phyloP scores from a whole-genome alignment of 2,113 vertebrate genomes.

The Pelecanoides urinatrix region DNA sequence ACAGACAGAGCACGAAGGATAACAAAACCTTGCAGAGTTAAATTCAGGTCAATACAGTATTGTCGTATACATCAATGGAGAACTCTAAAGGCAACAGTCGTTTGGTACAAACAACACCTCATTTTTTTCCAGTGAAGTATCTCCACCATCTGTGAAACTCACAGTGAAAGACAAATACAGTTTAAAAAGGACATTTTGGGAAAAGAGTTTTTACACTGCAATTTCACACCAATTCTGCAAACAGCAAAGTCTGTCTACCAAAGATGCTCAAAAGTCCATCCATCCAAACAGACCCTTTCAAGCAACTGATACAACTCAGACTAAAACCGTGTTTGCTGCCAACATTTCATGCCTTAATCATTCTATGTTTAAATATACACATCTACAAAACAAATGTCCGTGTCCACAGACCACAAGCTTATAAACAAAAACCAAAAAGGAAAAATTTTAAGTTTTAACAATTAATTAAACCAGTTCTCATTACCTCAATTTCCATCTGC shows the following conservation, averaged over 20 bases:
- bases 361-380: background rate
- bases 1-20: background rate
- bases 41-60: background rate
- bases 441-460: constrained; percentile 63
- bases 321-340: background rate
- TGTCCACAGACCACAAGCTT: background rate
- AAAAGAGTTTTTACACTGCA: background rate
- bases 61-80: background rate
- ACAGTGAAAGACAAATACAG: background rate
- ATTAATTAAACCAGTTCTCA: constrained; percentile 71
- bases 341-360: background rate
- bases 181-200: background rate
- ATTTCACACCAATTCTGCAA: background rate
- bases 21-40: background rate
- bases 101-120: background rate
- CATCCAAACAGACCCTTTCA: background rate
- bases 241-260: too few species aligned
- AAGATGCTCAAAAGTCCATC: background rate
- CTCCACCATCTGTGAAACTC: background rate
- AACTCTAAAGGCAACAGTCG: background rate
- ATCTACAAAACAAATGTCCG: background rate
- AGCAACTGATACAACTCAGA: background rate
- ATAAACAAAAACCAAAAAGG: background rate
- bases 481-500: constrained; percentile 72
- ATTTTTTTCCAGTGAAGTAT: background rate